These are phyloP conservation scores for Acanthosepion pharaonis DNA, from an alignment of 2,888 invertebrate species.

Conservation along the genomic window DNA sequence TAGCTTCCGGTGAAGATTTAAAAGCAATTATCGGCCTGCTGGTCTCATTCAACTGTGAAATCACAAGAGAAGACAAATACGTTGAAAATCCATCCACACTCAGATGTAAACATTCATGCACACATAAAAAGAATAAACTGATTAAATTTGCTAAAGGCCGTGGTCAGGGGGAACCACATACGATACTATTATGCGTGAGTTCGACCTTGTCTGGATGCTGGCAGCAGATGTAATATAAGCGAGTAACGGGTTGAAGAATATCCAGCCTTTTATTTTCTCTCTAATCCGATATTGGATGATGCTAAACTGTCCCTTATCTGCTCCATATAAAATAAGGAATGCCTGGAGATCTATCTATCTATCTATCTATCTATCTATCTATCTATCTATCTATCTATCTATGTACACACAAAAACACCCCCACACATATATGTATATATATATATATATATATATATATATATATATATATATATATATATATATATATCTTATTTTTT, in stretches of 20 bases:
- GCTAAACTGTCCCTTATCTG: background rate
- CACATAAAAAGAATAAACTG: background rate
- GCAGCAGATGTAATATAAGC: background rate
- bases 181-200: background rate
- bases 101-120: background rate
- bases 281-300: background rate
- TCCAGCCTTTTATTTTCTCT: no score
- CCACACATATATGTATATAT: no score
- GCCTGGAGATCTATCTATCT: no score
- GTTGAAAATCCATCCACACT: background rate
- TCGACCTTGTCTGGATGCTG: background rate
- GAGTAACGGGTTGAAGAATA: no score
- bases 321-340: fast-evolving
- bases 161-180: background rate
- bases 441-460: no score
- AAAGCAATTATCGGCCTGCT: background rate
- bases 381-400: no score
- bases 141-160: background rate
- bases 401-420: no score
- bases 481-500: no score
- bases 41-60: background rate
- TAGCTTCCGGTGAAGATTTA: background rate
- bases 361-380: no score
- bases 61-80: background rate
- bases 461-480: no score